A percentile compares a stretch with the other conserved stretches of the same genome.
These are phyloP conservation scores for Zootermopsis nevadensis DNA, from an alignment of 2,888 invertebrate genomes.

Conservation along the genomic window DNA sequence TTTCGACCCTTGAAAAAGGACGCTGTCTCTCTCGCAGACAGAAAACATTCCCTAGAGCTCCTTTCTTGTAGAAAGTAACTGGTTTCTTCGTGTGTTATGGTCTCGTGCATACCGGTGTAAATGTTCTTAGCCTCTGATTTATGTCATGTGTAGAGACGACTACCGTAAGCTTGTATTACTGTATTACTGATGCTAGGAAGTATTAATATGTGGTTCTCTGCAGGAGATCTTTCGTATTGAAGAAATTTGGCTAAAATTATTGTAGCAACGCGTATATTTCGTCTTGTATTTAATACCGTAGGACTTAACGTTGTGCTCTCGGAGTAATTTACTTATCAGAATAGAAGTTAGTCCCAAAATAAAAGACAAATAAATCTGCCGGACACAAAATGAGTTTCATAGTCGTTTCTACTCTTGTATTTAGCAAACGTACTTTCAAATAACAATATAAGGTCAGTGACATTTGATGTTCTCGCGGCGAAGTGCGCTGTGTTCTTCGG, in stretches of 20 bases:
- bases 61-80: slow-evolving; percentile 1
- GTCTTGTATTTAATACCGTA: too few species aligned
- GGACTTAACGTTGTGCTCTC: too few species aligned
- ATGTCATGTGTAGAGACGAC: background rate
- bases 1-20: background rate
- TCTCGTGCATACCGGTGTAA: background rate
- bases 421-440: too few species aligned
- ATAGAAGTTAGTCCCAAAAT: too few species aligned
- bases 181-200: background rate
- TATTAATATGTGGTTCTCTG: background rate
- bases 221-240: background rate
- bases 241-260: background rate
- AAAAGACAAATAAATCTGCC: too few species aligned
- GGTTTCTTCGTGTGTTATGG: slow-evolving; percentile 1
- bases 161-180: background rate
- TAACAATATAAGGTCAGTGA: too few species aligned
- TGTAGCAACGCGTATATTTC: too few species aligned
- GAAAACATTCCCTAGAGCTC: background rate
- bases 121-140: background rate
- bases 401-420: too few species aligned
- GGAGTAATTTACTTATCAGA: too few species aligned
- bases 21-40: background rate
- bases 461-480: too few species aligned
- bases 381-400: too few species aligned
- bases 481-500: too few species aligned